Percentiles rank a stretch among this genome's conserved stretches.
phyloP scores from a whole-genome alignment of 2,113 vertebrate genomes.

The Esox niger region DNA sequence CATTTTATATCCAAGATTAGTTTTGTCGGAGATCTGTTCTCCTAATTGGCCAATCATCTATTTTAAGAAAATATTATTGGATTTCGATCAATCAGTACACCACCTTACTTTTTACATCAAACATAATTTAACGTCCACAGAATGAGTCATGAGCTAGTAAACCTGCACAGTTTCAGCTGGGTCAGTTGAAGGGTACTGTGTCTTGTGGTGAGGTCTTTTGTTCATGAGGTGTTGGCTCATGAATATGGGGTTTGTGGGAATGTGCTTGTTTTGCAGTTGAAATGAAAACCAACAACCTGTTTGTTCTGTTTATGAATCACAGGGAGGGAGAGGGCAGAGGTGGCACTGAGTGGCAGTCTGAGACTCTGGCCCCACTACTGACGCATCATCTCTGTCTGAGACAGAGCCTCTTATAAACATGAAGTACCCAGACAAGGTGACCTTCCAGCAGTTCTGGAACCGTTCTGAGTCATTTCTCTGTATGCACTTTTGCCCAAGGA shows the following conservation, averaged over 20 bases:
- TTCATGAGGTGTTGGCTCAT: slow-evolving; percentile 11
- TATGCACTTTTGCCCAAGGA: too few species aligned
- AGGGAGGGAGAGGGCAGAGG: background rate
- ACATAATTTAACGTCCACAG: background rate
- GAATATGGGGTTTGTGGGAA: background rate
- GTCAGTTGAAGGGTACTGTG: slow-evolving; percentile 13
- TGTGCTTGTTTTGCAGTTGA: background rate
- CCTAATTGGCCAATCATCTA: too few species aligned
- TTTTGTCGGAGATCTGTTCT: too few species aligned
- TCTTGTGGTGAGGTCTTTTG: slow-evolving; percentile 3
- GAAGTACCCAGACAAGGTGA: too few species aligned
- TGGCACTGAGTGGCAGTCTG: background rate
- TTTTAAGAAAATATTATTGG: too few species aligned
- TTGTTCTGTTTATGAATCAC: slow-evolving; percentile 1
- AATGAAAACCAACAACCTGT: background rate
- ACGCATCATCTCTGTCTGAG: background rate
- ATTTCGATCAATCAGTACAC: too few species aligned
- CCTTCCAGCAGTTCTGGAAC: too few species aligned
- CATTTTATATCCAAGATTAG: too few species aligned
- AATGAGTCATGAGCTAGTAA: background rate
- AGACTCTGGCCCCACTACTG: background rate
- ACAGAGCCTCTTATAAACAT: slow-evolving; percentile 3
- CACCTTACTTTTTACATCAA: too few species aligned
- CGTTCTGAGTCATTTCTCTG: too few species aligned
- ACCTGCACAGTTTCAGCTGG: background rate